Base-by-base conservation (phyloP, 2,888 invertebrate species). In the Drosophila cyrtoloma region DNA sequence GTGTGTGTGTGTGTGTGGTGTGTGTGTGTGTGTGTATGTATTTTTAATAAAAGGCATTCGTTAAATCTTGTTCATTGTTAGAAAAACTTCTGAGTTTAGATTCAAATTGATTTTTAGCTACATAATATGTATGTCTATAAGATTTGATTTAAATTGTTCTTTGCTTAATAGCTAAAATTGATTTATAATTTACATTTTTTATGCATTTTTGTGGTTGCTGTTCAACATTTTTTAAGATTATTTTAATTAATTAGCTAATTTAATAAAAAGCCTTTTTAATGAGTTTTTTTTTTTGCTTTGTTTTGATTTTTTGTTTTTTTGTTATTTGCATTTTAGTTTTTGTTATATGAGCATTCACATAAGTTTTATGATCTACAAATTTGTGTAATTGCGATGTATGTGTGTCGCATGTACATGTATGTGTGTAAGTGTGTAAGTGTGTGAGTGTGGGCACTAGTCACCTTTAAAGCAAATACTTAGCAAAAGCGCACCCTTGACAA, bases 291-390 rank as follows among this genome's bases (percentile, higher is more conserved):
- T 77, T 80, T 55, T 56, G 67, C 75, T 71, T 76, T 76, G 76
- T 57, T 55, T 75, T 51, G 26, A 50, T 56, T 55, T 78, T 53
- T 42, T 60, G 73, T 80, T 52, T 51, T 71, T 77, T 75, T 75
- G 75, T 77, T 58, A 52, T 77, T 55, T n/a, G 57, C 16, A 53
- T 59, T 59, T 77, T 63, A 66, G 22, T 62, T 68, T 56, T 71
- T 60, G 64, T 90, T 87, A 87, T 87, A 90, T 87, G 91, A 90
- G 89, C 89, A 81, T 80, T 87, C 82, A 90, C 90, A 86, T 86
- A 81, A 82, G 62, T 57, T 67, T 78, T 72, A 60, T 81, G 58
- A 73, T 67, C 32, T 77, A 53, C 61, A 72, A 76, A 73, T 63
- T 66, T 44, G 50, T 51, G 33, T 22, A 26, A 53, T n/a, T 16